Percentiles rank a stretch among this genome's conserved stretches.
phyloP scores from a whole-genome alignment of 1,140 invertebrate genomes.

The Acromyrmex echinatior region DNA sequence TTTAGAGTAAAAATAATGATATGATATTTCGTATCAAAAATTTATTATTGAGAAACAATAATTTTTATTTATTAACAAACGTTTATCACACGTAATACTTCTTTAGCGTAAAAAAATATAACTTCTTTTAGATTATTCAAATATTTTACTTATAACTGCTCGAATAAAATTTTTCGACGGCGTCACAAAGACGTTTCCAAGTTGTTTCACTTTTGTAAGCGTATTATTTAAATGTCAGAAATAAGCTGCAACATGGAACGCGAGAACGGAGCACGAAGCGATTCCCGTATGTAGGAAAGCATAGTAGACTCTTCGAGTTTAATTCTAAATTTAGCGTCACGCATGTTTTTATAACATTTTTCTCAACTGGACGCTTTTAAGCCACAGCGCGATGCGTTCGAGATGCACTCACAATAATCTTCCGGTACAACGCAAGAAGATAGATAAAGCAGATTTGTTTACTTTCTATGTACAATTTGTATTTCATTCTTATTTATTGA shows the following conservation, averaged over 20 bases:
- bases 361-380: conserved; percentile 9
- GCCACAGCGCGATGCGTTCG: not conserved
- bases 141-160: not conserved
- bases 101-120: not conserved
- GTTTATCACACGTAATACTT: too few species aligned
- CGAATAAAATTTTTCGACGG: not conserved
- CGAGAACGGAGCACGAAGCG: not conserved
- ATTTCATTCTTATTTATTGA: not conserved
- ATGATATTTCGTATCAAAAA: not conserved
- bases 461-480: not conserved
- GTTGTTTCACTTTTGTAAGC: conserved; percentile 19
- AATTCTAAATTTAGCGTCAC: conserved; percentile 49
- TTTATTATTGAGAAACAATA: not conserved
- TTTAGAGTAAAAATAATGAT: not conserved
- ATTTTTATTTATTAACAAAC: not conserved
- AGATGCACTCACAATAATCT: not conserved
- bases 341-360: conserved; percentile 40
- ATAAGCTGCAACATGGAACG: conserved; percentile 24
- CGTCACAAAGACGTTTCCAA: not conserved
- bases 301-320: not conserved
- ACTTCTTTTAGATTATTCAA: not conserved
- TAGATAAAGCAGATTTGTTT: not conserved
- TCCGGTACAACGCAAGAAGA: not conserved
- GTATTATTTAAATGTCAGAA: conserved; percentile 14
- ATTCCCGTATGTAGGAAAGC: conserved; percentile 43